Base-by-base conservation (phyloP, 2,113 vertebrate species). In the Tringa solitaria region DNA sequence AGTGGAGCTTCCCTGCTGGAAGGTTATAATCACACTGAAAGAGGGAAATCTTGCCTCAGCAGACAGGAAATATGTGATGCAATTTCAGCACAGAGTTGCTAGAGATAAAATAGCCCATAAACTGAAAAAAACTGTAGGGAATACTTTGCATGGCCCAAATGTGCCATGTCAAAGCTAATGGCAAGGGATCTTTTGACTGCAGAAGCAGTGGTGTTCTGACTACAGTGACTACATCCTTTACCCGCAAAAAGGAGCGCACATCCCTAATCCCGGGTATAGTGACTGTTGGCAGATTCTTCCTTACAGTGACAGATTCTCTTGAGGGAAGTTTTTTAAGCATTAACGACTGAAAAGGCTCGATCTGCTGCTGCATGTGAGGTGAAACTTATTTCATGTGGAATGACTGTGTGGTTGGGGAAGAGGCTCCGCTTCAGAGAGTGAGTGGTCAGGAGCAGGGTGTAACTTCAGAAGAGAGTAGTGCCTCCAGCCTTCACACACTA, bases 1-100 rank as follows among this genome's bases (percentile, higher is more conserved):
- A 91, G 86, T 83, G 75, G 84, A 95, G 91, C 77, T 92, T 95
- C 94, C 87, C 88, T 91, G 92, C 86, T 95, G 80, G 84, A 97
- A 93, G 88, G 92, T 87, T 95, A 76, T 89, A 89, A 87, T 94
- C 54, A 8, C 57, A 33, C n/a, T 87, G 89, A 85, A 95, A 91
- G 92, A 84, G 92, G 84, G 77, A 82, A 93, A 83, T 83, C 80
- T 90, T 89, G 86, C 70, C 89, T 95, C n/a, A 54, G 81, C 84
- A 92, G 89, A 92, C 77, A 87, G 91, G 63, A 96, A 95, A 87
- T 92, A 70, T 46, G 91, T 79, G 95, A 89, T 91, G 84, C 74
- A 91, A 89, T 95, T 94, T 84, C 70, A 87, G 63, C 53, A 53
- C 43, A 50, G 89, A 82, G 69, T 93, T 95, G 74, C 77, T 93